Percentiles rank a stretch among this genome's conserved stretches.
These are phyloP conservation scores for Craniophora ligustri DNA, from an alignment of 2,888 invertebrate genomes.

Conservation along the genomic window DNA sequence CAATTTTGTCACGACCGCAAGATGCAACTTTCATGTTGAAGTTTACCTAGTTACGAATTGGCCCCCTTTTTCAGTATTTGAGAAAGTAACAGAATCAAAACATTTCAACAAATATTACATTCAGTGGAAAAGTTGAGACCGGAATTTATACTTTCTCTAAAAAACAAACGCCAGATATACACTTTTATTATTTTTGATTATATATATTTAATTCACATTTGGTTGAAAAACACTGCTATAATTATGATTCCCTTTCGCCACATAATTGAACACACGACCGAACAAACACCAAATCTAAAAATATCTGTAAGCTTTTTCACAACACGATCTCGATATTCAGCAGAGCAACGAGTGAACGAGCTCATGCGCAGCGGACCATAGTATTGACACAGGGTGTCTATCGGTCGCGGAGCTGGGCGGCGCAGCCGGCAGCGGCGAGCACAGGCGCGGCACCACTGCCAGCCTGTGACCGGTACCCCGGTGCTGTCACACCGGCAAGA, in stretches of 20 bases:
- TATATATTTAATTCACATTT: slow-evolving; percentile 20
- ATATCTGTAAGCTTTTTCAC: slow-evolving; percentile 70
- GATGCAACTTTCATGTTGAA: slow-evolving; percentile 8
- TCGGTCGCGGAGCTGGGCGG: slow-evolving; percentile 66
- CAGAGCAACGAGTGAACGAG: slow-evolving; percentile 71
- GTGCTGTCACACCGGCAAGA: slow-evolving; percentile 74
- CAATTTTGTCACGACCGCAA: background rate
- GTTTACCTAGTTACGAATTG: slow-evolving; percentile 45
- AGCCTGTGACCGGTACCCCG: slow-evolving; percentile 59
- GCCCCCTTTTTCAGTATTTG: slow-evolving; percentile 53
- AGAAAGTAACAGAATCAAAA: slow-evolving; percentile 67
- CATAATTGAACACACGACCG: slow-evolving; percentile 57
- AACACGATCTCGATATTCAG: slow-evolving; percentile 74
- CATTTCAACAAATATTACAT: slow-evolving; percentile 64
- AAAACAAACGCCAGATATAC: slow-evolving; percentile 54
- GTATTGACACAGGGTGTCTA: slow-evolving; percentile 74
- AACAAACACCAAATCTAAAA: slow-evolving; percentile 69
- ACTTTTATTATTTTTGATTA: slow-evolving; percentile 41
- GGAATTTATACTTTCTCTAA: slow-evolving; percentile 77
- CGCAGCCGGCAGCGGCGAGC: slow-evolving; percentile 76
- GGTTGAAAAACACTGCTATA: slow-evolving; percentile 9
- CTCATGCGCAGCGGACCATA: slow-evolving; percentile 75
- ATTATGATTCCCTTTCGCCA: slow-evolving; percentile 27
- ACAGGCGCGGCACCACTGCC: slow-evolving; percentile 81
- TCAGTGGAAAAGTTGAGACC: slow-evolving; percentile 63